Conservation (phyloP, 2,113 vertebrate genomes). For the Sylvia atricapilla region DNA sequence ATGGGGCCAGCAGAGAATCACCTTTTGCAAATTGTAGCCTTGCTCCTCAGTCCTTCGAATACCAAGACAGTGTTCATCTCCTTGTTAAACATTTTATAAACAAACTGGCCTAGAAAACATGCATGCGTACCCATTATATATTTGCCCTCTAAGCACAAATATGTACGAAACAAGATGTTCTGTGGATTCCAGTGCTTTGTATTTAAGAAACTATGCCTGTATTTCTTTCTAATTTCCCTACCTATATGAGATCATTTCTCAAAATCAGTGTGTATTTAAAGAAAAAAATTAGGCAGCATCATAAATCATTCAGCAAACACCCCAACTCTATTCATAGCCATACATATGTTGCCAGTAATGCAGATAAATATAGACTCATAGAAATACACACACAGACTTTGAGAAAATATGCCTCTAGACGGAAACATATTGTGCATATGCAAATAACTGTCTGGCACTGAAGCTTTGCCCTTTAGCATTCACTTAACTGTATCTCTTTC, state of each 20-base stretch:
- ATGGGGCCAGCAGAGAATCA: not conserved
- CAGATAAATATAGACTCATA: constrained; percentile 78
- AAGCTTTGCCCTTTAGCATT: constrained; percentile 78
- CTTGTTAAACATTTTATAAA: not conserved
- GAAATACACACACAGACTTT: constrained; percentile 76
- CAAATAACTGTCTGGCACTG: constrained; percentile 77
- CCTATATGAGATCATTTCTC: not conserved
- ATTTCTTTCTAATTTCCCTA: not conserved
- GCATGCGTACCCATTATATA: not conserved
- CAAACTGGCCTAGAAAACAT: constrained; percentile 25
- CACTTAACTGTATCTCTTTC: constrained; percentile 64
- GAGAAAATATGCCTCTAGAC: constrained; percentile 73
- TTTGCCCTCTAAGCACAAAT: not conserved
- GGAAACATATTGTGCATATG: constrained; percentile 81
- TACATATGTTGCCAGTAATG: constrained; percentile 77
- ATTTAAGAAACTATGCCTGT: not conserved
- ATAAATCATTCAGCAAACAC: constrained; percentile 70
- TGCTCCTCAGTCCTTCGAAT: not conserved
- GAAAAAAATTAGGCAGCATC: constrained; percentile 39
- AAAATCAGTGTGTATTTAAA: constrained; percentile 33
- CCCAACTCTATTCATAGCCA: constrained; percentile 73
- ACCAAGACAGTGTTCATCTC: not conserved
- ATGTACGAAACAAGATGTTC: not conserved
- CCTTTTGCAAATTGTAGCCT: not conserved
- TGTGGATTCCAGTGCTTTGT: not conserved